Conservation (phyloP, 2,113 vertebrate species). For the Lipophrys pholis region DNA sequence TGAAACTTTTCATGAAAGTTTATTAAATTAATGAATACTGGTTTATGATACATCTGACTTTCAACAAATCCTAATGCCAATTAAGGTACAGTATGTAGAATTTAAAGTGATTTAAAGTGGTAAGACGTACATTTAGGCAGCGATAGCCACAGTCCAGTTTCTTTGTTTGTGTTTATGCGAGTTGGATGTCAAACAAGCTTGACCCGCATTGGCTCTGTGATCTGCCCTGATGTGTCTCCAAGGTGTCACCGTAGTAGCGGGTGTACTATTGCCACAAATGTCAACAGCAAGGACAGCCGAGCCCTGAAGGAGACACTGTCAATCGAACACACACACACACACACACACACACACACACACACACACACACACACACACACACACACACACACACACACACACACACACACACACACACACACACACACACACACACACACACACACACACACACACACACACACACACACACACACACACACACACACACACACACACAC, state of each 20-base stretch:
- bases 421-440: constrained; percentile 32
- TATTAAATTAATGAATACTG: neutral
- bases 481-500: constrained; percentile 37
- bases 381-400: constrained; percentile 14
- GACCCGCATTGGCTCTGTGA: constrained; percentile 65
- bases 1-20: neutral
- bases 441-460: constrained; percentile 1
- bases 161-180: neutral
- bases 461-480: constrained; percentile 31
- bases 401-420: constrained; percentile 37
- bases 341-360: neutral
- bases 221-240: constrained; percentile 40
- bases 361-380: constrained; percentile 14
- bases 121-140: neutral
- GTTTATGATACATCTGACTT: too few species aligned
- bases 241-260: constrained; percentile 64
- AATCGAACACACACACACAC: constrained; percentile 52
- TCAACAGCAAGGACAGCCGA: constrained; percentile 51
- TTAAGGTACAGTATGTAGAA: neutral
- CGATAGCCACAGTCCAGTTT: neutral
- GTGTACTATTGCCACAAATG: constrained; percentile 57
- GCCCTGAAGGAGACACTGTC: constrained; percentile 54
- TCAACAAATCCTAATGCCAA: too few species aligned
- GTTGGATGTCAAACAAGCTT: constrained; percentile 36
- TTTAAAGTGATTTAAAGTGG: neutral